Evolutionary conservation across 1,140 invertebrate species (phyloP), one percentile per base, ranked within the genome.

Genomic region (Temnothorax nylanderi): DNA sequence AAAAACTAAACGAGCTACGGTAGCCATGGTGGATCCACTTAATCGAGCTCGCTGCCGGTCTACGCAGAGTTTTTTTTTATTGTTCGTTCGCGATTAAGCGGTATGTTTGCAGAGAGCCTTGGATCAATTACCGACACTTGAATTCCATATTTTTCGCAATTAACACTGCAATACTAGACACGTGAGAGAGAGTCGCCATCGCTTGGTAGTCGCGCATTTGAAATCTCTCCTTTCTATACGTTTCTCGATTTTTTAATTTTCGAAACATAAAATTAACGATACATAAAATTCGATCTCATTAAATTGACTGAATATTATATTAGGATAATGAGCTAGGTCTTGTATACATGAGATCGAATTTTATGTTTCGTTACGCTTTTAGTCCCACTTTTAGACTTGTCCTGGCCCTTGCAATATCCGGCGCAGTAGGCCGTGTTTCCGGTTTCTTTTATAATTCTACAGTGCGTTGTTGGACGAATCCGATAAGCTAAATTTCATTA

Each of bases 361-460:
- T 44, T 84, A 82, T 26, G 76, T 80, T 91, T 80, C 90, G 91
- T 93, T 93, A 91, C 90, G 91, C 89, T 71, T 84, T 85, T 86
- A 60, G 44, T 86, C 69, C 41, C 90, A 26, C 26, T 26, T 26
- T 26, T 26, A 80, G 89, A 90, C 78, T 84, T 91, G 90, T 93
- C 85, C 81, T 60, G 65, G 21, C 88, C 89, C 91, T 92, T 89
- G 93, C 90, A 93, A 94, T 91, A 94, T 94, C 93, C 92, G 91
- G 88, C 84, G 88, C 92, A 88, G 58, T 88, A 90, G 91, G 87
- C 92, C 93, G 91, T 94, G 78, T 87, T 94, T 94, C 94, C 93
- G 92, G 92, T 91, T 94, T 92, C 91, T 89, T 93, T 26, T 93
- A 72, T 86, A 2, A 60, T 37, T 84, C 54, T 7, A 37, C 80